Conservation (phyloP, 2,797 vertebrate species). For the Sebastes variabilis region DNA sequence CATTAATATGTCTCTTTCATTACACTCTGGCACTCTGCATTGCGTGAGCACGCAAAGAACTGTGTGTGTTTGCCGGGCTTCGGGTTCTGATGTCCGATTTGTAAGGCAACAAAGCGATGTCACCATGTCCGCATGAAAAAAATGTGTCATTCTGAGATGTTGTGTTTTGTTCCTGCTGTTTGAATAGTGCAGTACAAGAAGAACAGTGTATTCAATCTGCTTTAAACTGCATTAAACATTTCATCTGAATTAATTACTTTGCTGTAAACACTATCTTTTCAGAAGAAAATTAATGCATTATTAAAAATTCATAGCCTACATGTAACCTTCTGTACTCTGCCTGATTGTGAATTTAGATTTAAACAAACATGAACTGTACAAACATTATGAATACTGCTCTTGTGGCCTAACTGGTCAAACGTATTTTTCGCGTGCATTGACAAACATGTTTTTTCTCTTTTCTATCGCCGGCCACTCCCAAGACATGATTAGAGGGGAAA, state of each 20-base stretch:
- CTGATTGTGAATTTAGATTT: conserved; percentile 1
- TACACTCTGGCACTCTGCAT: conserved; percentile 68
- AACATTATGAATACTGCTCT: background rate
- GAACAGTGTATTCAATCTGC: background rate
- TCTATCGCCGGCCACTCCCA: conserved; percentile 33
- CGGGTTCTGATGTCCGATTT: conserved; percentile 78
- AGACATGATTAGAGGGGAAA: conserved; percentile 73
- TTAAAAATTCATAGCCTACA: conserved; percentile 5
- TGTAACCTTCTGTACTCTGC: background rate
- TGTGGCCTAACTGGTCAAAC: conserved; percentile 2
- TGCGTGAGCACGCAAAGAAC: conserved; percentile 55
- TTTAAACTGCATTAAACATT: conserved; percentile 17
- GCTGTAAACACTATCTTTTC: conserved; percentile 8
- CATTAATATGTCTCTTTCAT: conserved; percentile 85
- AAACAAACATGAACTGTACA: conserved; percentile 2
- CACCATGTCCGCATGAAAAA: conserved; percentile 46
- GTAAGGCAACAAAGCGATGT: conserved; percentile 72
- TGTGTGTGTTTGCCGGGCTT: conserved; percentile 55
- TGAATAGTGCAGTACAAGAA: background rate
- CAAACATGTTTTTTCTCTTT: conserved; percentile 37
- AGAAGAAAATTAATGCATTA: conserved; percentile 2
- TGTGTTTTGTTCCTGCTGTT: conserved; percentile 22
- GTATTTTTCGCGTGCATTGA: conserved; percentile 9
- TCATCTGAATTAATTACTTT: conserved; percentile 7
- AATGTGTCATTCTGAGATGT: conserved; percentile 31